phyloP scores from a whole-genome alignment of 2,797 vertebrate species.

The Hephaestus fuliginosus region DNA sequence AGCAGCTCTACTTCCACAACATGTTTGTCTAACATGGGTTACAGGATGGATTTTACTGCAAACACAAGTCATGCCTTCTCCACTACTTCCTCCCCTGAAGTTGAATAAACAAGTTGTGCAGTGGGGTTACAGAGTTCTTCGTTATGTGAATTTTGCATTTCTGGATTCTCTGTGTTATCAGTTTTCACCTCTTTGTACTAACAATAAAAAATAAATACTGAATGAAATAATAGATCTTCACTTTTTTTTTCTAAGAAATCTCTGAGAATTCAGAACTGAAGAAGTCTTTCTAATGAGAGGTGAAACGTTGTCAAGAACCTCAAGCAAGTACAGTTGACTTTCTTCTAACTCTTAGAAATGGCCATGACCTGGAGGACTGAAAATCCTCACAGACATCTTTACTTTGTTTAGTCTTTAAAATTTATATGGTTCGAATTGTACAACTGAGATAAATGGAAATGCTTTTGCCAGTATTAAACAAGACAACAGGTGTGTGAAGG shows the following conservation, averaged over 20 bases:
- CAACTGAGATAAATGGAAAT: not conserved
- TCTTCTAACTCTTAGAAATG: too few species aligned
- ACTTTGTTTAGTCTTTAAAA: not conserved
- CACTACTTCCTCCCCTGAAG: slow-evolving; percentile 47
- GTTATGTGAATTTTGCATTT: not conserved
- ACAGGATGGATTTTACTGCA: slow-evolving; percentile 62
- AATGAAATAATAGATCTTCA: not conserved
- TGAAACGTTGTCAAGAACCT: too few species aligned
- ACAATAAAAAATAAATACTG: not conserved
- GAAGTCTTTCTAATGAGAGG: too few species aligned
- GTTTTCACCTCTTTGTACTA: not conserved
- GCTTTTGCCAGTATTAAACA: not conserved
- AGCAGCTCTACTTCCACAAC: slow-evolving; percentile 57
- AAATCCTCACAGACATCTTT: not conserved
- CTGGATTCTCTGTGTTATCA: not conserved
- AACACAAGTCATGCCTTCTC: slow-evolving; percentile 43
- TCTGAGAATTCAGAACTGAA: too few species aligned
- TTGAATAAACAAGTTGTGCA: slow-evolving; percentile 32
- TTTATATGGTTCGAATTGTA: not conserved
- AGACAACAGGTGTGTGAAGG: not conserved
- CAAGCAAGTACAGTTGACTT: too few species aligned
- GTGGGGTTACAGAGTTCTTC: slow-evolving; percentile 26
- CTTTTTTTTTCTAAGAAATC: too few species aligned
- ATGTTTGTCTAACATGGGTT: slow-evolving; percentile 55
- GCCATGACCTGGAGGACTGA: too few species aligned